phyloP scores from a whole-genome alignment of 2,797 vertebrate genomes.

The Molothrus aeneus region DNA sequence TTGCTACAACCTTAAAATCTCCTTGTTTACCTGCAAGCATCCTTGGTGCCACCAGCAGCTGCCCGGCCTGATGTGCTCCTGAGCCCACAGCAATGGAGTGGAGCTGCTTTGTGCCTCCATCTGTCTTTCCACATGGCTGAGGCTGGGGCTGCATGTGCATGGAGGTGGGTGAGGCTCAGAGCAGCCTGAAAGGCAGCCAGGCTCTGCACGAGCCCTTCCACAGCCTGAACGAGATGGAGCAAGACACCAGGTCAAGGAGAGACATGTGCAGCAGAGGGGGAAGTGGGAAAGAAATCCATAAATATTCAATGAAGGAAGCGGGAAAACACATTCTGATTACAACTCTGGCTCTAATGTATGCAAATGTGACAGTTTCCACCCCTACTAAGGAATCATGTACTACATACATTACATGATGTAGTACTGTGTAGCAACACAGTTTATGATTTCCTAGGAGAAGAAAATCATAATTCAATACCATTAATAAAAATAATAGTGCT shows the following conservation, averaged over 20 bases:
- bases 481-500: constrained; percentile 79
- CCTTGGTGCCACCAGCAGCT: not conserved
- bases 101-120: not conserved
- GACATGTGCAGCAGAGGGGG: not conserved
- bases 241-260: constrained; percentile 48
- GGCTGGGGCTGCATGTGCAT: not conserved
- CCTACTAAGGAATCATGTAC: constrained; percentile 28
- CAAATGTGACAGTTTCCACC: constrained; percentile 42
- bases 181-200: not conserved
- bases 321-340: constrained; percentile 26
- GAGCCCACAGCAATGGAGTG: not conserved
- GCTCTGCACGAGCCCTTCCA: not conserved
- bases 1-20: not conserved
- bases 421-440: constrained; percentile 40
- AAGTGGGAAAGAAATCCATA: constrained; percentile 20
- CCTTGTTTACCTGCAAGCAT: not conserved
- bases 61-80: not conserved
- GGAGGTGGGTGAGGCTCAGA: not conserved
- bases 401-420: constrained; percentile 54
- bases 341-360: constrained; percentile 30
- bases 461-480: constrained; percentile 75
- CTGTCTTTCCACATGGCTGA: not conserved
- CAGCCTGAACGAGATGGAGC: not conserved
- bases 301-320: constrained; percentile 47
- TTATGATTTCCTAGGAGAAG: constrained; percentile 68